These are phyloP conservation scores for Avahi laniger DNA, from an alignment of 2,797 vertebrate species.

Conservation along the genomic window DNA sequence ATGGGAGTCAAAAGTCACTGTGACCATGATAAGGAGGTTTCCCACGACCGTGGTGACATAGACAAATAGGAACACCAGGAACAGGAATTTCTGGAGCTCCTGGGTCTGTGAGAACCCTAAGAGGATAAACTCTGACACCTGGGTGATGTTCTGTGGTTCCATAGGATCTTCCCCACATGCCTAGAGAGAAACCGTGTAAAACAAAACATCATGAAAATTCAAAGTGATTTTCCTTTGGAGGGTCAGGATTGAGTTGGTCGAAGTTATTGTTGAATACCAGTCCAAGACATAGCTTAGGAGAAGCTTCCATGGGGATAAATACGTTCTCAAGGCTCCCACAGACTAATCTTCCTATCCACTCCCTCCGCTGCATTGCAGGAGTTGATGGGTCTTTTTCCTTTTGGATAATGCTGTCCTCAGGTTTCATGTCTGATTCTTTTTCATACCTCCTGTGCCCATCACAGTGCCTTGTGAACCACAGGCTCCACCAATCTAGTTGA, in stretches of 20 bases:
- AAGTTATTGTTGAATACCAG: not conserved
- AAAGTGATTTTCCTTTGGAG: not conserved
- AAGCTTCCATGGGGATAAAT: not conserved
- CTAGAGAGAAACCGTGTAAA: not conserved
- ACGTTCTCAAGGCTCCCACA: not conserved
- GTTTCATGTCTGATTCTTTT: not conserved
- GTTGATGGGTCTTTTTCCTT: not conserved
- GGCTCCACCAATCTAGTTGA: not conserved
- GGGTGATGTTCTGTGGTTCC: conserved; percentile 47
- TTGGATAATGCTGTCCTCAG: not conserved
- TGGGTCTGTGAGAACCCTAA: conserved; percentile 57
- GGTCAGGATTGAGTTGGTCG: not conserved
- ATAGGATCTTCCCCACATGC: not conserved
- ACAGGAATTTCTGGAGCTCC: conserved; percentile 47
- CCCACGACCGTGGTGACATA: conserved; percentile 35
- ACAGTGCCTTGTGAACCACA: not conserved
- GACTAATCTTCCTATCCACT: not conserved
- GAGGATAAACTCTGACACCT: conserved; percentile 59
- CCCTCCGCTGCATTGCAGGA: not conserved
- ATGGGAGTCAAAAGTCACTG: conserved; percentile 33
- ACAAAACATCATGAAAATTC: not conserved
- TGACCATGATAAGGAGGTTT: conserved; percentile 54
- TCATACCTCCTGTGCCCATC: not conserved
- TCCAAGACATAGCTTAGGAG: not conserved
- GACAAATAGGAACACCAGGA: conserved; percentile 44